Conservation (phyloP, 1,140 invertebrate species). For the Adoxophyes honmai region DNA sequence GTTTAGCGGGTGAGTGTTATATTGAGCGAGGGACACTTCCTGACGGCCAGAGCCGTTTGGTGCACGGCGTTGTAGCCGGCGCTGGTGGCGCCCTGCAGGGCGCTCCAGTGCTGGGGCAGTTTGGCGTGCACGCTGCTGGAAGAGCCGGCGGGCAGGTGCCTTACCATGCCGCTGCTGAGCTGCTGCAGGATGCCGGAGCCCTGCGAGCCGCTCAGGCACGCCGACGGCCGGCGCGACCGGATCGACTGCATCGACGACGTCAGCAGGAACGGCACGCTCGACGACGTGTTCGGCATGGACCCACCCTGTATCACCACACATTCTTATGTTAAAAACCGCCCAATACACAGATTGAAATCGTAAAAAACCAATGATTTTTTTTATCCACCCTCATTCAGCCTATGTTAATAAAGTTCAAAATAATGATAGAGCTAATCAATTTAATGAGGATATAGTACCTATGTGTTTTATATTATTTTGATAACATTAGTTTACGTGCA, state of each 20-base stretch:
- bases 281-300: constrained; percentile 92
- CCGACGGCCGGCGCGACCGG: constrained; percentile 86
- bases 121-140: constrained; percentile 81
- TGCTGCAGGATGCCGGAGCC: constrained; percentile 88
- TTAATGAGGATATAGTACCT: too few species aligned
- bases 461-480: too few species aligned
- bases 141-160: constrained; percentile 64
- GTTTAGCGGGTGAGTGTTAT: constrained; percentile 78
- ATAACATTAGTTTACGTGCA: too few species aligned
- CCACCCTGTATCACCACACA: constrained; percentile 80
- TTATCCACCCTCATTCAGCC: too few species aligned
- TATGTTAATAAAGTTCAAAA: too few species aligned
- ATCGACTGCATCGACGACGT: constrained; percentile 90
- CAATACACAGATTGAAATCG: too few species aligned
- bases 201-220: constrained; percentile 81
- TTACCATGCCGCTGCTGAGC: constrained; percentile 84
- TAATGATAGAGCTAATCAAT: too few species aligned
- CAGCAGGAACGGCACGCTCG: constrained; percentile 89
- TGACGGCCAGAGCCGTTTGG: constrained; percentile 83
- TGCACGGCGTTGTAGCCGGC: constrained; percentile 61
- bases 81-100: constrained; percentile 82
- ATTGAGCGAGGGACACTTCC: constrained; percentile 85
- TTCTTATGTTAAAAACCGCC: too few species aligned
- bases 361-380: too few species aligned
- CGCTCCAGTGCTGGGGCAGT: constrained; percentile 78